Base-by-base conservation (phyloP, 2,797 vertebrate species). In the Squalus acanthias region DNA sequence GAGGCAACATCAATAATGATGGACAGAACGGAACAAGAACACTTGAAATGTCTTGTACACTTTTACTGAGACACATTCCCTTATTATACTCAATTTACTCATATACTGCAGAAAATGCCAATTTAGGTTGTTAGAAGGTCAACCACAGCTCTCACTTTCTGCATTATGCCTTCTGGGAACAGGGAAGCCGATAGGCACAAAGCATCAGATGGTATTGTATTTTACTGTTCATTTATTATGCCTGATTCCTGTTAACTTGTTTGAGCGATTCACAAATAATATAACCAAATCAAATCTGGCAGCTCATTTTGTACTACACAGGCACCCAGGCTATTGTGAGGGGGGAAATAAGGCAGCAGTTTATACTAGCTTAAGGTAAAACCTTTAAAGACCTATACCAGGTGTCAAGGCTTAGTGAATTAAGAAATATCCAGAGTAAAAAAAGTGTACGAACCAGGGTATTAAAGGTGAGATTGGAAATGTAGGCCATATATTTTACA, bases 211-310 rank as follows among this genome's bases (percentile, higher is more conserved):
- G 97, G 96, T 96, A 95, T 97, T 97, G 97, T 97, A 98, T 98
- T 98, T 97, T 98, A 97, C 98, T 98, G 97, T 97, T 97, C 98
- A 98, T 98, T 97, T 96, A 96, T 96, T 96, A 96, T 95, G 96
- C 97, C 96, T 97, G 97, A 97, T 96, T 97, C 96, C 96, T 96
- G 96, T 85, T 46, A 22, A 46, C n/a, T 96, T 96, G 96, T 97
- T 96, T 97, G 97, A 97, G 96, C 96, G 97, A 97, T 97, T 97
- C 97, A 96, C 96, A 96, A 96, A 96, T 96, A 97, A 63, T 96
- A 96, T 96, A 97, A 96, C 94, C 96, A 97, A 97, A 97, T 97
- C 96, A 96, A 97, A 97, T 97, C 96, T 96, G 87, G 96, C 79
- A 96, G 96, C 97, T 97, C 96, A 96, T 96, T 97, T 97, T 12